Conservation (phyloP, 2,113 vertebrate genomes). For the Acrocephalus kingi region DNA sequence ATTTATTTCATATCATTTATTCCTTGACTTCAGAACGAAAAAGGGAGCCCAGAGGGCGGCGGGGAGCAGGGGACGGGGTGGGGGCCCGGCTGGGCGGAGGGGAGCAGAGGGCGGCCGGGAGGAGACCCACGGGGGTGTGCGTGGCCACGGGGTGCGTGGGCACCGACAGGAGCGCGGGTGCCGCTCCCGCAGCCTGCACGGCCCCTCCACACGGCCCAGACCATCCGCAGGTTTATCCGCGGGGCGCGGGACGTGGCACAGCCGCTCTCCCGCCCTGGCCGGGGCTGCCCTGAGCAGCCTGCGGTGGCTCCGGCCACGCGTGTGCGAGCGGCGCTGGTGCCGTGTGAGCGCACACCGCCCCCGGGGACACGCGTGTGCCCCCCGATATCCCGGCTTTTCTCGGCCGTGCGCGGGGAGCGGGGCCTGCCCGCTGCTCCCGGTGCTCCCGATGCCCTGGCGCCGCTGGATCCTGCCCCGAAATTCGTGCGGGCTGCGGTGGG, state of each 20-base stretch:
- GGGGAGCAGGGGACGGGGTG: background rate
- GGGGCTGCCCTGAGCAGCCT: background rate
- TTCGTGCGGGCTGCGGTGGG: background rate
- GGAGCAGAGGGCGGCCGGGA: background rate
- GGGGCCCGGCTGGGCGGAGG: background rate
- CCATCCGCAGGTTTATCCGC: rapidly evolving
- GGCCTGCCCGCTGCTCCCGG: rapidly evolving
- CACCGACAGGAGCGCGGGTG: background rate
- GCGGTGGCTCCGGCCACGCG: background rate
- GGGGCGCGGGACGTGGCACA: background rate
- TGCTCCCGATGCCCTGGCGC: rapidly evolving
- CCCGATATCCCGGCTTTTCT: rapidly evolving
- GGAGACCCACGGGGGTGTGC: background rate
- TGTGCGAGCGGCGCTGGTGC: background rate
- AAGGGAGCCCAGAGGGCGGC: background rate
- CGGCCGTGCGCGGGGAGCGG: background rate
- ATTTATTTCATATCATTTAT: background rate
- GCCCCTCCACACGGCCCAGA: rapidly evolving
- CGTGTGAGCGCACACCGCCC: background rate
- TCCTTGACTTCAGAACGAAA: background rate
- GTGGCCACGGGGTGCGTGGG: background rate
- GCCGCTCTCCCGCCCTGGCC: rapidly evolving
- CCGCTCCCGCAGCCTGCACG: background rate
- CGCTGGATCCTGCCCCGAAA: background rate
- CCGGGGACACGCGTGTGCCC: background rate